Base-by-base conservation (phyloP, 2,113 vertebrate genomes). In the Cacatua alba region DNA sequence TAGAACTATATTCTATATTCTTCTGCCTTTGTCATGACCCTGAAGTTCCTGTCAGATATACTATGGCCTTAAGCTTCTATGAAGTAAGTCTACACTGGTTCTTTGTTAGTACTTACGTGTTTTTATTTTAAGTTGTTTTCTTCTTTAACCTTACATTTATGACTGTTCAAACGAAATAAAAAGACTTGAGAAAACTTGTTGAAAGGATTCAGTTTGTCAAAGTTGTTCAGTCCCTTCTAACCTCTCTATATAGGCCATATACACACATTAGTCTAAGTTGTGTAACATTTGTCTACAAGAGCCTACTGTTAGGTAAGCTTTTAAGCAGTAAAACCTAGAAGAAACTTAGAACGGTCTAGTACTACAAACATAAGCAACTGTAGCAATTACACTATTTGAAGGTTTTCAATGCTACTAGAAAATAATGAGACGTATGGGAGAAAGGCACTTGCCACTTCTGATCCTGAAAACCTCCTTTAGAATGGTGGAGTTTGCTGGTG, bases 1-100 rank as follows among this genome's bases (percentile, higher is more conserved):
- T 98, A 92, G 99, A 99, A 84, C 97, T 99, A n/a, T 99, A 99
- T 96, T 98, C 98, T 48, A 98, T 98, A 28, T 99, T 99, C 92
- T 99, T 99, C 86, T 98, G 99, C 96, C 98, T 99, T 53, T 99
- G 99, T 91, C 98, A 99, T 77, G 99, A 99, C 93, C 99, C 99
- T 1, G 99, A 99, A 96, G 98, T 99, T 95, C 98, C 98, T 17
- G 98, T 99, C 74, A 98, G 99, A 90, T 98, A 98, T 70, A 99
- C 99, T 21, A 98, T 99, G 91, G 99, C 99, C 75, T 97, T 98
- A 95, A 99, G 98, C 97, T 99, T 99, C 97, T 98, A 99, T 95
- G 99, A 99, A 98, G 99, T 99, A 97, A 98, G 98, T 98, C 57
- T 79, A 25, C 72, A 90, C 3, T 48, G 33, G 31, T 80, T 71